A percentile compares a stretch with the other conserved stretches of the same genome.
These are phyloP conservation scores for Tadarida brasiliensis DNA, from an alignment of 2,797 vertebrate species.

Conservation along the genomic window DNA sequence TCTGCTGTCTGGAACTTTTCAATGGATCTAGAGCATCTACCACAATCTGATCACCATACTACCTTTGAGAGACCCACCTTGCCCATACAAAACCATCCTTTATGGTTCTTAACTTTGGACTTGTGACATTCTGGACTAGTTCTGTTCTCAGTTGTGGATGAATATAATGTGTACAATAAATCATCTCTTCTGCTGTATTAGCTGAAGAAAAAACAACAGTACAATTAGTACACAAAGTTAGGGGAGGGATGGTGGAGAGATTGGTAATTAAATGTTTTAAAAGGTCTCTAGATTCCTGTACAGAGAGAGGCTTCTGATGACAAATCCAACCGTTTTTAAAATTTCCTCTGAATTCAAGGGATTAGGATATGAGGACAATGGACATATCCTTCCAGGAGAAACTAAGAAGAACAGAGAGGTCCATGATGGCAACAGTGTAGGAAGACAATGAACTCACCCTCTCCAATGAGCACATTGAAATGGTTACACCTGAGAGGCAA, in stretches of 20 bases:
- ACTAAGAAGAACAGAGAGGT: not conserved
- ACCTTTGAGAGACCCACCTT: not conserved
- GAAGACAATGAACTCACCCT: not conserved
- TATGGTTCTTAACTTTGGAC: not conserved
- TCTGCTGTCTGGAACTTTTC: not conserved
- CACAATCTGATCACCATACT: not conserved
- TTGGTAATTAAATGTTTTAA: not conserved
- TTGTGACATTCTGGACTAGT: not conserved
- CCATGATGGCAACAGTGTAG: not conserved
- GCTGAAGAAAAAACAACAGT: not conserved
- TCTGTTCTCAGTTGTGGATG: too few species aligned
- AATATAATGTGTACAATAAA: too few species aligned
- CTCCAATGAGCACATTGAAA: not conserved
- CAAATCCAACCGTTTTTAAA: not conserved
- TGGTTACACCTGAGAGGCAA: not conserved
- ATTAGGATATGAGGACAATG: not conserved
- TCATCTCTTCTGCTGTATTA: not conserved
- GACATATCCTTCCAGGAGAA: not conserved
- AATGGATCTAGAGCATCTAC: not conserved
- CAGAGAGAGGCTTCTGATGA: not conserved
- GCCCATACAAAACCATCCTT: not conserved
- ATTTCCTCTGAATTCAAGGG: not conserved
- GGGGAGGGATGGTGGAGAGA: not conserved
- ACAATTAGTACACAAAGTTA: not conserved
- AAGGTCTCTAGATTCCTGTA: not conserved